Evolutionary conservation across 2,888 invertebrate species (phyloP), one percentile per base, ranked within the genome.

Genomic region (Catonia carolina): DNA sequence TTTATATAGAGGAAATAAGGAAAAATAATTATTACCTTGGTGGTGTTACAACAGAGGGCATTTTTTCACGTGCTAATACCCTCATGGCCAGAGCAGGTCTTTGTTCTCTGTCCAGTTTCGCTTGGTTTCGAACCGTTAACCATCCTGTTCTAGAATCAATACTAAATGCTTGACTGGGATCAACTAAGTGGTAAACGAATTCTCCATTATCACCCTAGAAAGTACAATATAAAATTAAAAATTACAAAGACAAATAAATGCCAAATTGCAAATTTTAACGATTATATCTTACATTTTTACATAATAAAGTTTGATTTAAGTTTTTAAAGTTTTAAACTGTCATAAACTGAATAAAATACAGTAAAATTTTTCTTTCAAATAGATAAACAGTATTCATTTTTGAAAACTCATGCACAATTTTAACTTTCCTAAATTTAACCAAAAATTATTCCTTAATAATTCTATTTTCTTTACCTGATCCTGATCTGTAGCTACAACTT

Each of bases 101-200:
- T 60, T 80, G 79, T 71, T 93, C 93, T 47, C 92, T 79, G 69
- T 93, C 92, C 51, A 93, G 71, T 41, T 87, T 76, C 2, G 81
- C 80, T 73, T 87, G 83, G 59, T 81, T 77, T 56, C 83, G 78
- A 12, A 93, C 92, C 12, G 89, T 90, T 15, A 93, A 78, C 91
- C 92, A 92, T 0, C 92, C 93, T 6, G 83, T 83, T 63, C 83
- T 77, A 0, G 85, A 78, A 59, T 92, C 89, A 50, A 92, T 85
- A 4, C 81, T 80, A 69, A 92, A 92, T 0, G 91, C 90, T 2
- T 85, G 85, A 15, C 80, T 81, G 0, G 81, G 79, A 65, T 87
- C 86, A 35, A 81, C 82, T 2, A 92, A 75, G 64, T 86, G 83
- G 70, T 89, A 93, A 0, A 80, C 79, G 66, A 93, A 93, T 67